phyloP scores from a whole-genome alignment of 2,797 vertebrate species.

The Melanotaenia maccullochi region DNA sequence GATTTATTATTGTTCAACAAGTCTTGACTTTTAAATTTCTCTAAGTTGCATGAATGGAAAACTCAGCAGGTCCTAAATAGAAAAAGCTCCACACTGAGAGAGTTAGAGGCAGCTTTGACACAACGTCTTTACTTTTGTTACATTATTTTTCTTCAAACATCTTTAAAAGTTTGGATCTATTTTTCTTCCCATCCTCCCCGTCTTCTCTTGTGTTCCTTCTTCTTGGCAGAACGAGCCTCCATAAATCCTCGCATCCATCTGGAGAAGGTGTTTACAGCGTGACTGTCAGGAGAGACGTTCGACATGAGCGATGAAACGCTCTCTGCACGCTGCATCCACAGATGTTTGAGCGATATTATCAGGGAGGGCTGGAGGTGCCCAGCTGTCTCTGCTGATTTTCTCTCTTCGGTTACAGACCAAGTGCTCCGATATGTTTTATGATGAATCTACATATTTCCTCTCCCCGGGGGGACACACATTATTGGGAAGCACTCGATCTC shows the following conservation, averaged over 20 bases:
- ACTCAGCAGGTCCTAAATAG: no score
- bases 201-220: not conserved
- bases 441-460: slow-evolving; percentile 79
- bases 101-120: no score
- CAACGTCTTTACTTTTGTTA: not conserved
- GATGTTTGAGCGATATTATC: slow-evolving; percentile 67
- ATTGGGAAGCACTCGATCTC: slow-evolving; percentile 79
- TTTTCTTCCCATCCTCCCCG: not conserved
- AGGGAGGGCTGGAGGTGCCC: slow-evolving; percentile 64
- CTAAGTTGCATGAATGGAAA: no score
- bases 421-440: slow-evolving; percentile 71
- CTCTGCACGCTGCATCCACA: slow-evolving; percentile 48
- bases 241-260: slow-evolving; percentile 44
- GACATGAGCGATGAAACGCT: slow-evolving; percentile 68
- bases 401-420: slow-evolving; percentile 48
- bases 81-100: no score
- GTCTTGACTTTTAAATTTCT: no score
- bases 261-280: slow-evolving; percentile 62
- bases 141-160: not conserved
- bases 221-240: slow-evolving; percentile 4
- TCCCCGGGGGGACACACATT: slow-evolving; percentile 70
- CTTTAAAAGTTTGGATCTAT: not conserved
- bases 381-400: slow-evolving; percentile 71
- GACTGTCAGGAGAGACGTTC: slow-evolving; percentile 52
- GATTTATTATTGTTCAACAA: no score